Base-by-base conservation (phyloP, 2,888 invertebrate species). In the Hesperia comma region DNA sequence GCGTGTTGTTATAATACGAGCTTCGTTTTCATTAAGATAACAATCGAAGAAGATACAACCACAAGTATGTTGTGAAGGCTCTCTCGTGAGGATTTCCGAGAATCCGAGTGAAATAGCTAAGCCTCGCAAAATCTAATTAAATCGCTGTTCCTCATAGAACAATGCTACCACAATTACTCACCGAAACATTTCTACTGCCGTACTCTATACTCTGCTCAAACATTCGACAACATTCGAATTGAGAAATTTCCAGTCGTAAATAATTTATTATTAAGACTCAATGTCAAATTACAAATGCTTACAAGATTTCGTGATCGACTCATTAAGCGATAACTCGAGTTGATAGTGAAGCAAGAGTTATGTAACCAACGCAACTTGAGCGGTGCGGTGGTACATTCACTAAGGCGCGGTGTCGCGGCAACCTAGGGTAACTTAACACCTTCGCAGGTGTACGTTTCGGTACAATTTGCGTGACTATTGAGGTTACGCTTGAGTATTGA, bases 321-420 rank as follows among this genome's bases (percentile, higher is more conserved):
- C 17, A 53, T 61, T 61, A 61, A 53, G n/a, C 15, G 21, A 12
- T 40, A 37, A 40, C 19, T 12, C 19, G 49, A 15, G 6, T 19
- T n/a, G 60, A 40, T 40, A 51, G 21, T 51, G 61, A 21, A 21
- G 61, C 61, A 53, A 37, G 32, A 17, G 21, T 51, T 61, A 40
- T n/a, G 53, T 41, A 61, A 61, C 61, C 51, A 53, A 15, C 53
- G 61, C 41, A 53, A 61, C 40, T 53, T 61, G 61, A 61, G 37
- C 17, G 40, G 15, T 40, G 40, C n/a, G 51, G 40, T 40, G 26
- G 26, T 15, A 61, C 61, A 41, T 53, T 61, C 61, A 51, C 33
- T 49, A 60, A 10, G 26, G 32, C 17, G 46, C 46, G 15, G 15
- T 12, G 43, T n/a, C 14, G 53, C 32, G 17, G 61, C 8, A n/a